A percentile compares a stretch with the other conserved stretches of the same genome.
Conservation (phyloP, 1,140 invertebrate genomes). For the Octopus sinensis region DNA sequence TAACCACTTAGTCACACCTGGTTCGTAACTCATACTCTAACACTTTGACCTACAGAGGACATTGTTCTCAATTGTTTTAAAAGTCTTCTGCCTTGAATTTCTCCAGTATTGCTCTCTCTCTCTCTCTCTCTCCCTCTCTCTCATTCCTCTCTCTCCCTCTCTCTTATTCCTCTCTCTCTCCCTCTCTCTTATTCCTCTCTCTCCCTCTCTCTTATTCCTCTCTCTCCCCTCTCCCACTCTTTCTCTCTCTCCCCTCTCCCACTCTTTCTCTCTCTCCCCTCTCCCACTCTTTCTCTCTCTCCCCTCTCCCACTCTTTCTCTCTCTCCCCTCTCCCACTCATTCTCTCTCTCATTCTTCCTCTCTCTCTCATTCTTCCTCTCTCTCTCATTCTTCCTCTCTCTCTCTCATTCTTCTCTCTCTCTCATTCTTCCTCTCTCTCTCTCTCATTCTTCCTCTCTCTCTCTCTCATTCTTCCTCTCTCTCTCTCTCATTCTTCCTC, state of each 20-base stretch:
- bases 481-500: background rate
- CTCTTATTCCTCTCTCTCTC: background rate
- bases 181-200: background rate
- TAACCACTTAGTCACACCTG: too few species aligned
- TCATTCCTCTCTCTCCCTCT: background rate
- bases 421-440: background rate
- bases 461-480: background rate
- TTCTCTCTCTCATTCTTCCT: background rate
- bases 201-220: background rate
- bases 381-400: background rate
- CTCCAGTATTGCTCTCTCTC: too few species aligned
- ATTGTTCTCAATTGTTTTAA: too few species aligned
- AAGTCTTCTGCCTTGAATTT: too few species aligned
- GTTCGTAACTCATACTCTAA: too few species aligned
- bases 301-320: background rate
- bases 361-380: background rate
- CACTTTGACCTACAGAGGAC: too few species aligned
- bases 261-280: background rate
- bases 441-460: background rate
- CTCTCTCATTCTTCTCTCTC: background rate
- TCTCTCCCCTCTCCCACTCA: background rate
- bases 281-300: background rate
- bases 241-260: background rate
- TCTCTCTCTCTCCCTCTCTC: too few species aligned
- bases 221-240: background rate